Conservation (phyloP, 1,140 invertebrate genomes). For the Trichonephila clavipes region DNA sequence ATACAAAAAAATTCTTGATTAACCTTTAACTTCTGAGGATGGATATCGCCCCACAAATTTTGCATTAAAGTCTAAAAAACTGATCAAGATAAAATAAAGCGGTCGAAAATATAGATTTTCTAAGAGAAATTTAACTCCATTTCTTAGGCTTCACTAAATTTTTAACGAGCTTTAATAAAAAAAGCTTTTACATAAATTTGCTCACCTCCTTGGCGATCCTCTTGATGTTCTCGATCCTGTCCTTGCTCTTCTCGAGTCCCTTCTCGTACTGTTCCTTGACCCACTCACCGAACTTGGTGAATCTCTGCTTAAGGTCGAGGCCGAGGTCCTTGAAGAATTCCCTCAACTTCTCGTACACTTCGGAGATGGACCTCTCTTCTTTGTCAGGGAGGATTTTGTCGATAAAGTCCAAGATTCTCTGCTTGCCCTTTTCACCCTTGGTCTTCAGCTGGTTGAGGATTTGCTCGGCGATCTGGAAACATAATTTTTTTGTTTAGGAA, state of each 20-base stretch:
- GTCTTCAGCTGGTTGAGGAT: slow-evolving; percentile 42
- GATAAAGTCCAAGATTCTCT: slow-evolving; percentile 67
- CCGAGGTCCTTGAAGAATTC: slow-evolving; percentile 64
- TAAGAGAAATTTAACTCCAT: no score
- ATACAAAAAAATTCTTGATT: no score
- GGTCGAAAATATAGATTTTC: no score
- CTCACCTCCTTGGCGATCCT: slow-evolving; percentile 56
- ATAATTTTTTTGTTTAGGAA: neutral
- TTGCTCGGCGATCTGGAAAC: slow-evolving; percentile 29
- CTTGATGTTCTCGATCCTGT: slow-evolving; percentile 63
- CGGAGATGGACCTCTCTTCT: slow-evolving; percentile 38
- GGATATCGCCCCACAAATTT: no score
- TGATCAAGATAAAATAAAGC: no score
- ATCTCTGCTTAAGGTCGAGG: slow-evolving; percentile 70
- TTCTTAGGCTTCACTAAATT: no score
- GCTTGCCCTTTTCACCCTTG: slow-evolving; percentile 48
- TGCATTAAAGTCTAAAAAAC: no score
- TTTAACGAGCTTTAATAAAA: no score
- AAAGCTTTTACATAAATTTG: no score
- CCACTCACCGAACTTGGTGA: slow-evolving; percentile 71
- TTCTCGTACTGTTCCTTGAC: slow-evolving; percentile 46
- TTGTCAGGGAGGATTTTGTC: slow-evolving; percentile 49
- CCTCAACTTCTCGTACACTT: slow-evolving; percentile 60
- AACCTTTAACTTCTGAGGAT: no score
- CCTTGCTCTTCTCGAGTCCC: slow-evolving; percentile 50